Evolutionary conservation across 2,113 vertebrate genomes (phyloP).

Genomic region (Alexandromys fortis): DNA sequence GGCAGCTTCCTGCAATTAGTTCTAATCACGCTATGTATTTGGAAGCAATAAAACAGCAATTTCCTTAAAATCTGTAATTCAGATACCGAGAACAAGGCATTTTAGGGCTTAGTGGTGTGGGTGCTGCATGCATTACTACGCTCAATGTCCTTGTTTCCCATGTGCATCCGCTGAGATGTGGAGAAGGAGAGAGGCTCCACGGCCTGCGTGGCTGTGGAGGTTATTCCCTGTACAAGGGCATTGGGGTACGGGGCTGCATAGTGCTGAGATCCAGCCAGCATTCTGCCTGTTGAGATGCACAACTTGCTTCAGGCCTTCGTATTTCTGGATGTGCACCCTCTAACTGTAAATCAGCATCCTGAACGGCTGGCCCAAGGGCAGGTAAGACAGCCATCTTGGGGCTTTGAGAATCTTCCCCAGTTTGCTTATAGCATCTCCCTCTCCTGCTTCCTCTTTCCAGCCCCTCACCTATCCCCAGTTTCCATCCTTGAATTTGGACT

Average conservation of each 20-base stretch:
- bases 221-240: not conserved
- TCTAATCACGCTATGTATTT: slow-evolving; percentile 75
- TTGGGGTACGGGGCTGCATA: not conserved
- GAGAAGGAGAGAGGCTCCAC: not conserved
- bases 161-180: not conserved
- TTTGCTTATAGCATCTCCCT: not conserved
- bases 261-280: not conserved
- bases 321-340: too few species aligned
- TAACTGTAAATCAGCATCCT: too few species aligned
- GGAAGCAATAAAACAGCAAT: slow-evolving; percentile 78
- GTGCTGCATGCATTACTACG: slow-evolving; percentile 47
- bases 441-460: not conserved
- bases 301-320: not conserved
- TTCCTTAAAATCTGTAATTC: slow-evolving; percentile 80
- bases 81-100: slow-evolving; percentile 72
- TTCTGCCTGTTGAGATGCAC: not conserved
- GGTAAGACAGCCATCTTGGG: not conserved
- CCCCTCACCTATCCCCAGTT: not conserved
- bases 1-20: slow-evolving; percentile 74
- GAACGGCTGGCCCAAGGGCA: not conserved
- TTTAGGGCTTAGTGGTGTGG: slow-evolving; percentile 67
- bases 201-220: not conserved
- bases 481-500: not conserved
- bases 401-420: too few species aligned
- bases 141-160: slow-evolving; percentile 46